These are phyloP conservation scores for Chelidonichthys spinosus DNA, from an alignment of 2,797 vertebrate species.

Conservation along the genomic window DNA sequence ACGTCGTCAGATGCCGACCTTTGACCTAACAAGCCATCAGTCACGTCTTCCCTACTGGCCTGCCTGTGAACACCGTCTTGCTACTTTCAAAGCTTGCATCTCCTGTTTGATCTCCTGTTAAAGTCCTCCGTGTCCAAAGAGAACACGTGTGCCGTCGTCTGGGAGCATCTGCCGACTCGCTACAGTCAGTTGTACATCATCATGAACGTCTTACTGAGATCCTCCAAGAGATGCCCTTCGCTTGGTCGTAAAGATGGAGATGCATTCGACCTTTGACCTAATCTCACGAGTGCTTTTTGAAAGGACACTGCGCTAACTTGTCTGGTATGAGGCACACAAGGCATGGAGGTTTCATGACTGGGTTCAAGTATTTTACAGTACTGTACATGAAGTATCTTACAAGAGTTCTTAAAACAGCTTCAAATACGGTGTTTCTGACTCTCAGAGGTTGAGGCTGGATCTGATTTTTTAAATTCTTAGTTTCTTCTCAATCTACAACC, in stretches of 20 bases:
- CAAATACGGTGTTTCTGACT: no score
- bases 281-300: slow-evolving; percentile 18
- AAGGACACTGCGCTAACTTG: slow-evolving; percentile 38
- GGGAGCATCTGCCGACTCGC: slow-evolving; percentile 30
- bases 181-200: slow-evolving; percentile 65
- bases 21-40: slow-evolving; percentile 43
- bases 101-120: slow-evolving; percentile 57
- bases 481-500: background rate
- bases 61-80: slow-evolving; percentile 24
- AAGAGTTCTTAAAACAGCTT: no score
- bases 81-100: slow-evolving; percentile 46
- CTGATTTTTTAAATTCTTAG: background rate
- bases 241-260: slow-evolving; percentile 41
- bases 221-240: slow-evolving; percentile 17
- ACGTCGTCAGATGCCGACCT: slow-evolving; percentile 43
- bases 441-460: background rate
- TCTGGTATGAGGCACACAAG: slow-evolving; percentile 29
- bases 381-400: background rate
- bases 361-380: slow-evolving; percentile 14
- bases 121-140: slow-evolving; percentile 48
- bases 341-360: slow-evolving; percentile 3
- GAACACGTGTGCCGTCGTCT: slow-evolving; percentile 49
- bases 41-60: slow-evolving; percentile 32
- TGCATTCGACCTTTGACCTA: slow-evolving; percentile 54
- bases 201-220: slow-evolving; percentile 19